Conservation (phyloP, 2,888 invertebrate genomes). For the Aspidiotus rigidus region DNA sequence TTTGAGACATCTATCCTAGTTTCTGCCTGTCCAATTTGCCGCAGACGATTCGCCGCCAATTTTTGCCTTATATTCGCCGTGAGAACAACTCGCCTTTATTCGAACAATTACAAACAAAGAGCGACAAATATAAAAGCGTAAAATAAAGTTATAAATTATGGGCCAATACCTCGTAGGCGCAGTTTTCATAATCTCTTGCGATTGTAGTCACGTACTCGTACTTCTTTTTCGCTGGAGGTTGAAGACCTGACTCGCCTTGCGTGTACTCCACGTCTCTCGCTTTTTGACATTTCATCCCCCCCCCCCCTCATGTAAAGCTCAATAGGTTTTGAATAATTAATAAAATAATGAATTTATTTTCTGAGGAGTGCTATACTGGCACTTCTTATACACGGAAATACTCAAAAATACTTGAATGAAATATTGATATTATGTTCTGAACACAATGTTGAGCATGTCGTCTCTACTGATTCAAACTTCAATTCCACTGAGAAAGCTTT, state of each 20-base stretch:
- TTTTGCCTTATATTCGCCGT: neutral
- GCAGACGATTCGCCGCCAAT: neutral
- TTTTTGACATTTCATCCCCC: neutral
- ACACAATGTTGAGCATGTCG: neutral
- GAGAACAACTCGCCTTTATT: neutral
- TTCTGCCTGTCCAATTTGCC: neutral
- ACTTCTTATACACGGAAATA: too few species aligned
- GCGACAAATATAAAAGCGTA: neutral
- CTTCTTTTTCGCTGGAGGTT: neutral
- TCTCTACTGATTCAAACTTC: neutral
- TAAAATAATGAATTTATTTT: too few species aligned
- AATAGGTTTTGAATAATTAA: neutral
- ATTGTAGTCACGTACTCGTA: neutral
- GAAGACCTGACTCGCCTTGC: neutral
- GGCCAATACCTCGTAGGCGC: conserved; percentile 3
- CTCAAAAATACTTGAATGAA: neutral
- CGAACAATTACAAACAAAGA: neutral
- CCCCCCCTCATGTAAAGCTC: too few species aligned
- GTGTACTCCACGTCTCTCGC: neutral
- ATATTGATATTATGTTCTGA: neutral
- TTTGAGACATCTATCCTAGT: too few species aligned
- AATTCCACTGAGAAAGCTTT: neutral
- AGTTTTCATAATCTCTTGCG: neutral
- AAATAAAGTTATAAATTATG: neutral
- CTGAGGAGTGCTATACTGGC: too few species aligned